Evolutionary conservation across 2,888 invertebrate species (phyloP), one percentile per base, ranked within the genome.

Genomic region (Epinotia nisella): DNA sequence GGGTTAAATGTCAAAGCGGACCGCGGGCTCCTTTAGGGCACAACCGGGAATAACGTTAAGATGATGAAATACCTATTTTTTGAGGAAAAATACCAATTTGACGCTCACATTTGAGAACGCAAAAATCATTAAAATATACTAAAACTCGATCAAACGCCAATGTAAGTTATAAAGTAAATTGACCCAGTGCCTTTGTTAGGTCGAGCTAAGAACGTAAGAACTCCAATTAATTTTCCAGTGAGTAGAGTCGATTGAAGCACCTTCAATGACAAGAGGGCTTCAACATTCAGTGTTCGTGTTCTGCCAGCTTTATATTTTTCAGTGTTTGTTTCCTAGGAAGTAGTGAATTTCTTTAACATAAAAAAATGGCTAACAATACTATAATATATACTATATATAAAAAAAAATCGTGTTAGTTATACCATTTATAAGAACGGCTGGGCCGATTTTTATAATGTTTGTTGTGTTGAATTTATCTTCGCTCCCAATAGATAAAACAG

Each of bases 171-270:
- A 1, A 5, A 5, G 7, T 5, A 53, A 55, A 55, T 55, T 49
- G 29, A 55, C 19, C 53, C 0, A 55, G 55, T n/a, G n/a, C 19
- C 19, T 65, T 39, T 39, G 4, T 39, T 15, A 55, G 53, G 65
- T 55, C 39, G 35, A 15, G 10, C 17, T 65, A 53, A 15, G 65
- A 65, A 9, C 39, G 13, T 65, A 53, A 15, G 65, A 65, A 9
- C 39, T 53, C 55, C 65, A 65, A 65, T 65, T 65, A 65, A 65
- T 55, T 53, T 51, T n/a, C 53, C 13, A 55, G 65, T 21, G 55
- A 55, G 35, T 21, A 21, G 39, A 17, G 19, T 17, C n/a, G 51
- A 65, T 19, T 39, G 19, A 64, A 51, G 53, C 19, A 35, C 17
- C 65, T 41, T 55, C 53, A 55, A 21, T 39, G 39, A 21, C 49